Base-by-base conservation (phyloP, 2,888 invertebrate species). In the Thymelicus lineola region DNA sequence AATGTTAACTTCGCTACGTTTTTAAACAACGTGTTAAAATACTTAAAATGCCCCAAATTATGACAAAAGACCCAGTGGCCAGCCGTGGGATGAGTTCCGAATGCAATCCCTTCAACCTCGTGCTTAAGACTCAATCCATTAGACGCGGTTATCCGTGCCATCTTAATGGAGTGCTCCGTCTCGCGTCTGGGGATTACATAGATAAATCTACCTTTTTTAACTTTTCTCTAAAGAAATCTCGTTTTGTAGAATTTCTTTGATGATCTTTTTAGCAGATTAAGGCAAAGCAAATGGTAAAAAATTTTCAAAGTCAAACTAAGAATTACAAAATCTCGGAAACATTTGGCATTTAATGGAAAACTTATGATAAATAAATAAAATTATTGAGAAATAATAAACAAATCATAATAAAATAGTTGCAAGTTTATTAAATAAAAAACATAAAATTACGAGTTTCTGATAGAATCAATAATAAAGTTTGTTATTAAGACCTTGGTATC, bases 401-500 rank as follows among this genome's bases (percentile, higher is more conserved):
- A 28, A 3, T 28, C 28, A 28, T 28, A 28, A 28, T 28, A 28
- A 28, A 28, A 28, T 5, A 28, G 20, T 1, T 20, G 3, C 28
- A 28, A 28, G 28, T 38, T 38, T 9, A 38, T 38, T 38, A 9
- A 38, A 9, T 38, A 38, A 3, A 38, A 38, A 9, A 38, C 38
- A 38, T 38, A 38, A 36, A 38, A 7, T 38, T 38, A 38, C 7
- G 38, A 7, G 9, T 38, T 38, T 38, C 9, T 38, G 7, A 38
- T 38, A 7, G 38, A 7, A 38, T 45, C 12, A 45, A 45, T 45
- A 17, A 81, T 73, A 46, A 75, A 75, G 46, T 73, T 74, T 6
- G 74, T 75, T 0, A 81, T 75, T 6, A 75, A 66, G 46, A 72
- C 71, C 57, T 72, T 77, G 4, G 71, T 75, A 35, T 77, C 75